A percentile compares a stretch with the other conserved stretches of the same genome.
Evolutionary conservation across 2,888 invertebrate species (phyloP).

Genomic region (Netelia virgata): DNA sequence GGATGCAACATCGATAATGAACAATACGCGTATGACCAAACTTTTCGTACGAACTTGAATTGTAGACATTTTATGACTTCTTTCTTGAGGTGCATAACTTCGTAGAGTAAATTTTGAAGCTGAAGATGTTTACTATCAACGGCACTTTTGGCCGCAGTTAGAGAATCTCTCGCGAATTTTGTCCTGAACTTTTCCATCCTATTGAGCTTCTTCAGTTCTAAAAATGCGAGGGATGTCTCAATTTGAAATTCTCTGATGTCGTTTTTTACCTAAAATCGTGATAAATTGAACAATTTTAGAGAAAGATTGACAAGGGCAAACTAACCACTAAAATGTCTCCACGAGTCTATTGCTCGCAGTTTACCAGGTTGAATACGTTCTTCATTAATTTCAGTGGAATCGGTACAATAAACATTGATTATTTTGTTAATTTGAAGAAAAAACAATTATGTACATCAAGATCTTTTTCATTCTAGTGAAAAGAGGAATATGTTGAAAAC

Average conservation of each 20-base stretch:
- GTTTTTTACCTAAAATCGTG: slow-evolving; percentile 86
- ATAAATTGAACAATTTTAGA: slow-evolving; percentile 7
- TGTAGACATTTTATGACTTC: slow-evolving; percentile 98
- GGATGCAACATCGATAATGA: slow-evolving; percentile 26
- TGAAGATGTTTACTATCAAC: slow-evolving; percentile 96
- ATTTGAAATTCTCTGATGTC: slow-evolving; percentile 90
- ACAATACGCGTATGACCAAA: neutral
- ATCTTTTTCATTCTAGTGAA: slow-evolving; percentile 2
- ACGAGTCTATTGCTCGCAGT: slow-evolving; percentile 8
- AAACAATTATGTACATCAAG: too few relatives aligned
- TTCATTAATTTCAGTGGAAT: slow-evolving; percentile 1
- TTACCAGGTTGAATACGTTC: neutral
- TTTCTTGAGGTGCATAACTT: slow-evolving; percentile 96
- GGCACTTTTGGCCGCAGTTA: slow-evolving; percentile 93
- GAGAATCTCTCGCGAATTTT: slow-evolving; percentile 92
- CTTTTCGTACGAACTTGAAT: slow-evolving; percentile 89
- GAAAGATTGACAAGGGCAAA: slow-evolving; percentile 20
- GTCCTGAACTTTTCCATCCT: slow-evolving; percentile 95
- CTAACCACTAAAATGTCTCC: neutral
- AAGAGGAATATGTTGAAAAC: neutral
- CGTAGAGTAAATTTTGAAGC: slow-evolving; percentile 96
- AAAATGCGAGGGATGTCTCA: slow-evolving; percentile 91
- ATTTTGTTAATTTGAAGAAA: too few relatives aligned
- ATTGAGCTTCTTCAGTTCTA: slow-evolving; percentile 95
- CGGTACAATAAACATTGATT: too few relatives aligned